phyloP scores from a whole-genome alignment of 1,140 invertebrate species.

The Drosophila asahinai region DNA sequence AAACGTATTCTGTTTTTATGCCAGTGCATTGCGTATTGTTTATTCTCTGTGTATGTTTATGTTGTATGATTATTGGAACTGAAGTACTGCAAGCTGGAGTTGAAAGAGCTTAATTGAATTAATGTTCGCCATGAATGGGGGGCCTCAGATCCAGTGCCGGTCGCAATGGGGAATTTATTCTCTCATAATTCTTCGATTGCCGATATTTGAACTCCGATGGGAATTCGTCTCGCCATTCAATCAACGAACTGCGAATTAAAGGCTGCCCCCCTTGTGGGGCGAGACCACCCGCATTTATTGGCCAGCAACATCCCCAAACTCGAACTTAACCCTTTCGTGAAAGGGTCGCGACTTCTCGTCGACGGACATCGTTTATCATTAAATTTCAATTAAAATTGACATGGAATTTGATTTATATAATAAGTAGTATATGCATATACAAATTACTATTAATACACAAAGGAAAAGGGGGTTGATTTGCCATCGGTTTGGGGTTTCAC shows the following conservation, averaged over 20 bases:
- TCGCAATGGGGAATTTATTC: conserved; percentile 21
- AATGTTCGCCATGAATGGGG: conserved; percentile 41
- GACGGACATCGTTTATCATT: conserved; percentile 67
- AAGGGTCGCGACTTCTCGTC: conserved; percentile 42
- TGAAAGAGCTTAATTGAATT: conserved; percentile 71
- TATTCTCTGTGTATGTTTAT: not conserved
- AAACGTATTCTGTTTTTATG: no score
- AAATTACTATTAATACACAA: conserved; percentile 13
- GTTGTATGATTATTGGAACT: conserved; percentile 26
- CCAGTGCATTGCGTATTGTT: no score
- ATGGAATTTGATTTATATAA: conserved; percentile 75
- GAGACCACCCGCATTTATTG: conserved; percentile 48
- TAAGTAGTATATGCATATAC: conserved; percentile 9
- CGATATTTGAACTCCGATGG: conserved; percentile 31
- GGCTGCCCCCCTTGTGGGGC: not conserved
- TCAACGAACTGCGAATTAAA: conserved; percentile 26
- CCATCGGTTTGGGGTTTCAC: not conserved
- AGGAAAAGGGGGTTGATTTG: not conserved
- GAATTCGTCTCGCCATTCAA: conserved; percentile 43
- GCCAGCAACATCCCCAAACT: conserved; percentile 13
- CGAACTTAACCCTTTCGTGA: conserved; percentile 56
- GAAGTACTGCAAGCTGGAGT: conserved; percentile 26
- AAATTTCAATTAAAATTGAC: conserved; percentile 79
- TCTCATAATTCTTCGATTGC: conserved; percentile 40
- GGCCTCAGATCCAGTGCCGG: conserved; percentile 22